Evolutionary conservation across 2,888 invertebrate genomes (phyloP), one percentile per base, ranked within the genome.

Genomic region (Plutella xylostella): DNA sequence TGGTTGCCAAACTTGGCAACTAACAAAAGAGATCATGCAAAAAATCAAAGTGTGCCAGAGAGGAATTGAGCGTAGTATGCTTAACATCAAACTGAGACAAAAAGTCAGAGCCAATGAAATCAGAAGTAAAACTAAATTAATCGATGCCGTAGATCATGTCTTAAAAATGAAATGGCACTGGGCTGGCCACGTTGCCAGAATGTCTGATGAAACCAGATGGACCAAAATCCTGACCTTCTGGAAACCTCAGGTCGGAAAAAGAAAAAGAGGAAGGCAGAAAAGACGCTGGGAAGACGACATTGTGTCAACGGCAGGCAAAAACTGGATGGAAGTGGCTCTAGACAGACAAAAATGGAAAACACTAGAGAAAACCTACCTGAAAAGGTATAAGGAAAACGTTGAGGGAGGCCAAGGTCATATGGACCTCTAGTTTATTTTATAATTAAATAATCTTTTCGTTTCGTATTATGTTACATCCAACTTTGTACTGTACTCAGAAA

Each of bases 1-100:
- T 15, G 42, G 34, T 12, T 31, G 17, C n/a, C 34, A 42, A 33
- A 42, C 42, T 7, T 42, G 42, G 42, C 12, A n/a, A 3, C 17
- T 28, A 9, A 40, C 25, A 2, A 17, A n/a, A 4, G 22, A 12
- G 15, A 17, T 14, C 5, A 22, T 7, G 9, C 7, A n/a, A 15
- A 40, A 17, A 40, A 12, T 40, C 15, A 5, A 12, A 2, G 17
- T 28, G 3, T 40, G 41, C 28, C 41, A 40, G 17, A 40, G 22
- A n/a, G 14, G 12, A 11, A 40, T 40, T 15, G 41, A 25, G 12
- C 21, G 41, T 2, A 40, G 41, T 17, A 40, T 40, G 4, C 21
- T n/a, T n/a, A 25, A 19, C 3, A 15, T 40, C 7, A 14, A 11
- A 11, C 30, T 25, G 1, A 25, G 11, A 28, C 25, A 40, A 3